Evolutionary conservation across 2,797 vertebrate genomes (phyloP), one percentile per base, ranked within the genome.

Genomic region (Percopsis omiscomaycus): DNA sequence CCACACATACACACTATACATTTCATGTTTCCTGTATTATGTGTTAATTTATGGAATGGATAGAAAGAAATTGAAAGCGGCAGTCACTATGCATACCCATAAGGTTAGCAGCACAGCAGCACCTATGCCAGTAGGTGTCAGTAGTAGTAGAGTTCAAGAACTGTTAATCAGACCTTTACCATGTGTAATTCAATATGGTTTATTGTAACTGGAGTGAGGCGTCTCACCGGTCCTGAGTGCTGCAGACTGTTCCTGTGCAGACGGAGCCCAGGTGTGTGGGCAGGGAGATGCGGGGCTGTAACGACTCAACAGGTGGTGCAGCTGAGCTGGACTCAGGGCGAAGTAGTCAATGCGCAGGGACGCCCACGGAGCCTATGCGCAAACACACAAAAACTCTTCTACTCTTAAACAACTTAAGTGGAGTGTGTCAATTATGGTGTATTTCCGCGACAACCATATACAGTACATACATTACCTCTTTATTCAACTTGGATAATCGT

Each of bases 271-370:
- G 46, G 56, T 67, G 16, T 82, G 75, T 32, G 84, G 81, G 69
- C 81, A 82, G 22, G 84, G 68, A 10, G 88, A 82, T 0, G 64
- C 76, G 0, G 91, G 89, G 59, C 86, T 88, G 71, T 94, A 94
- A 45, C 89, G 86, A 63, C 82, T 87, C 83, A 94, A 72, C 71
- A 94, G 87, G 88, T 94, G 93, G 84, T 93, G 87, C 58, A 94
- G 84, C 78, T 94, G 93, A 12, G 92, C 88, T 0, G 91, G 82
- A 68, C 84, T 91, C 61, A 94, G 77, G 51, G 83, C 75, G 0
- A 87, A 68, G 69, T 89, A 89, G 49, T 92, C 89, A 3, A 70
- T 79, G 28, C 92, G 87, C 73, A 94, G 67, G 29, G 90, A 85
- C 9, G 37, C 55, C 93, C 93, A 94, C 3, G 87, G 85, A 9